Conservation (phyloP, 2,888 invertebrate genomes). For the Trachelus stipa region DNA sequence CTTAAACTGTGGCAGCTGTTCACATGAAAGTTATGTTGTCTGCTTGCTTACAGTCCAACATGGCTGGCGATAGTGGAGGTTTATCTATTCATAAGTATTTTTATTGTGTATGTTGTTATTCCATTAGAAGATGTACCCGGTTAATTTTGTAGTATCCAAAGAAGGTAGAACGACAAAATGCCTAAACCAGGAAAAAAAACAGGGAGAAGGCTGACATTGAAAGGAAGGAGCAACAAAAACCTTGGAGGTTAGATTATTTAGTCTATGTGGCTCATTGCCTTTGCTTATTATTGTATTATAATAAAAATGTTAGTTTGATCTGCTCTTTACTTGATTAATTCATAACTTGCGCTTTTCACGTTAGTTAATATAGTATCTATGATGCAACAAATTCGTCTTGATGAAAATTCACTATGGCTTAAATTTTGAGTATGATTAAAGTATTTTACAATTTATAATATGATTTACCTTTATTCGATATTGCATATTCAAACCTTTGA, state of each 20-base stretch:
- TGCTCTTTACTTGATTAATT: not conserved
- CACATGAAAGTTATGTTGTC: too few relatives aligned
- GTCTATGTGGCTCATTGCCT: conserved; percentile 12
- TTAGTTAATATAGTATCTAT: not conserved
- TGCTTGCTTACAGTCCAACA: conserved; percentile 31
- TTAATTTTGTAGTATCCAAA: conserved; percentile 53
- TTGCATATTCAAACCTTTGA: not conserved
- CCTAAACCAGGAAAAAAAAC: conserved; percentile 47
- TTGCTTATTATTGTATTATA: not conserved
- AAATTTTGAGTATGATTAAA: not conserved
- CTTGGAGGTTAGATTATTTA: conserved; percentile 59
- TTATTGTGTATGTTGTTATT: conserved; percentile 48
- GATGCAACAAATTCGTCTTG: not conserved
- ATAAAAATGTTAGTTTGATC: not conserved
- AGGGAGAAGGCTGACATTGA: conserved; percentile 35
- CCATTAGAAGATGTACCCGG: conserved; percentile 49
- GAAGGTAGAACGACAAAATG: conserved; percentile 52
- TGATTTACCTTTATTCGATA: not conserved
- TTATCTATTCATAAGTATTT: conserved; percentile 46
- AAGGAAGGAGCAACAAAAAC: conserved; percentile 50
- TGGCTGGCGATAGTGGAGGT: conserved; percentile 53
- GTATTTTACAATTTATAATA: not conserved
- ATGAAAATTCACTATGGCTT: not conserved
- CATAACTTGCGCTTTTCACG: not conserved
- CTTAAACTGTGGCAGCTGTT: too few relatives aligned